A percentile compares a stretch with the other conserved stretches of the same genome.
Evolutionary conservation across 2,888 invertebrate species (phyloP).

Genomic region (Hermaeophaga mercurialis): DNA sequence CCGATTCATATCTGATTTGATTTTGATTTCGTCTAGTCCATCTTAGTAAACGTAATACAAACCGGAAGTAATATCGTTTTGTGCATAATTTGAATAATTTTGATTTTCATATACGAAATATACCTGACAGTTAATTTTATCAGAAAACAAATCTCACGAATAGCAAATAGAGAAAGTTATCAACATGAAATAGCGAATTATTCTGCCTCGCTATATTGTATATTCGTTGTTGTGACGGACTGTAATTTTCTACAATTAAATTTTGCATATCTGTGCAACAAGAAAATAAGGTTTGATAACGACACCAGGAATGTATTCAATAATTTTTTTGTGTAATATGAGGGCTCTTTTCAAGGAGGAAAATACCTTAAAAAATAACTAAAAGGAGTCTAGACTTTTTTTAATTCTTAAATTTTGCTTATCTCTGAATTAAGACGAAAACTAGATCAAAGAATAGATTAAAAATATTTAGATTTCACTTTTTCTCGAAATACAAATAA

Average conservation of each 20-base stretch:
- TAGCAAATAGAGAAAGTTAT: slow-evolving; percentile 36
- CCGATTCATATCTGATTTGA: not conserved
- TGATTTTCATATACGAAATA: slow-evolving; percentile 26
- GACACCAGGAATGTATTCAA: not conserved
- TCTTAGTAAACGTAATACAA: not conserved
- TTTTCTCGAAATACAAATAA: too few species aligned
- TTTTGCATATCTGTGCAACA: slow-evolving; percentile 44
- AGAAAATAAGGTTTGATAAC: slow-evolving; percentile 24
- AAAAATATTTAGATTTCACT: too few species aligned
- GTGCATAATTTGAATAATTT: slow-evolving; percentile 30
- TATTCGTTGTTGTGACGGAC: slow-evolving; percentile 42
- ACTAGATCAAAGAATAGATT: too few species aligned
- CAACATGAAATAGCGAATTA: slow-evolving; percentile 42
- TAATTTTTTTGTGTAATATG: too few species aligned
- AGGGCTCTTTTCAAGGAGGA: too few species aligned
- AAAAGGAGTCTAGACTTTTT: too few species aligned
- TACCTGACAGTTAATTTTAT: slow-evolving; percentile 29
- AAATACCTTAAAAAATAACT: too few species aligned
- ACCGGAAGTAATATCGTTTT: slow-evolving; percentile 1
- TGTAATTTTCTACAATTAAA: slow-evolving; percentile 41
- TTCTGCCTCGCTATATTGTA: slow-evolving; percentile 48
- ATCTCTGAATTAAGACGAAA: too few species aligned
- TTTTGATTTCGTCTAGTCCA: not conserved
- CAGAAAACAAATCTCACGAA: slow-evolving; percentile 34
- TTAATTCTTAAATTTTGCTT: too few species aligned